Evolutionary conservation across 2,888 invertebrate species (phyloP), one percentile per base, ranked within the genome.

Genomic region (Tachina fera): DNA sequence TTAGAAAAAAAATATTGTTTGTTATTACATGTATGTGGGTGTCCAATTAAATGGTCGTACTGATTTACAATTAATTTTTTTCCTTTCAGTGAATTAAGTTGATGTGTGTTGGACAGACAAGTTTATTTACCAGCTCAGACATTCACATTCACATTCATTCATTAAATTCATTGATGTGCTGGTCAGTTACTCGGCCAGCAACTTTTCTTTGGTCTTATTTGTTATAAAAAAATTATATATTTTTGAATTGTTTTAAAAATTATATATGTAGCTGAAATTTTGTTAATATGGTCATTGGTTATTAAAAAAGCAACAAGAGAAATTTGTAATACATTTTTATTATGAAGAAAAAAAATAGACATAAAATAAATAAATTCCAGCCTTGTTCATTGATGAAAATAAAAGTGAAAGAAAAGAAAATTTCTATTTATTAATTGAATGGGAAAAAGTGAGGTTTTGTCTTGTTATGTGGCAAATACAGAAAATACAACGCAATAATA

Each of bases 161-260:
- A 78, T 72, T 72, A 39, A 72, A 60, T 78, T 74, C 49, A 83
- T 79, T 41, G 31, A 72, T 76, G 76, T 67, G 65, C 14, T 70
- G 47, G 51, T 13, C 51, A 39, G 6, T 72, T 41, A 58, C 51
- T 49, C 14, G 47, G 70, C 63, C 60, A 68, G 41, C 65, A 68
- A 81, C 80, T 75, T 84, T 84, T 84, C 70, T 70, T 75, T 79
- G 68, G 68, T 71, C 75, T 84, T 79, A 58, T 79, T 68, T 68
- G 67, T 68, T 74, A 60, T 60, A 65, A 10, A 22, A 39, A 47
- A 61, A 41, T n/a, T 22, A 2, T n/a, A 14, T 19, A 19, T 41
- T 63, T 74, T 41, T 9, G 14, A 53, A 70, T 19, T 63, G 6
- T 63, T 63, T 63, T 63, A 5, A 43, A 63, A 63, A 43, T 63